Base-by-base conservation (phyloP, 2,797 vertebrate species). In the Enteromius trimaculatus region DNA sequence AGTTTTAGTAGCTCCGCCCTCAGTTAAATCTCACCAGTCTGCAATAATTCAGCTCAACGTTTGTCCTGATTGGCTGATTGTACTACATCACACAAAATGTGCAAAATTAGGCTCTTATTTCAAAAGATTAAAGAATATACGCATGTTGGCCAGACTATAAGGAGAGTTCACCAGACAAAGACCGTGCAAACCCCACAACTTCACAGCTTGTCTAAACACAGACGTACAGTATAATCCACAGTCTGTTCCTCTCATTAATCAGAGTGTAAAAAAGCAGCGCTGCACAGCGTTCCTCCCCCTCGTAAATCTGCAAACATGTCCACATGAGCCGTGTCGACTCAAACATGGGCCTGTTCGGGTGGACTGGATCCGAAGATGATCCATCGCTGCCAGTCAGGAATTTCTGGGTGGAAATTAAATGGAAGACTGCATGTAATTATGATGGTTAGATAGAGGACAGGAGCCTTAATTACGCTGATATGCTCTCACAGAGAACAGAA, bases 171-270 rank as follows among this genome's bases (percentile, higher is more conserved):
- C 7, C 21, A 78, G 42, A 34, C 44, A 66, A 51, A 51, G 14
- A 17, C 31, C 26, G 21, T 53, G 31, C 65, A 79, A 68, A 79
- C 6, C 31, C 64, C 23, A 70, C 39, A 51, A 75, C 31, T n/a
- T 44, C 55, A 17, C 37, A 55, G 49, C 69, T 62, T 72, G 58
- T 55, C 62, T 53, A 76, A 68, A 82, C 60, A 82, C 71, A 76
- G 47, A 68, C 62, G 29, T 23, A 66, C 60, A 53, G 53, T 55
- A 55, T 53, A 82, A 82, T 82, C 62, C 80, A 55, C 47, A 66
- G 62, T 76, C 71, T 82, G 80, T 76, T 82, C 62, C 49, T 82
- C 72, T 76, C 49, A 76, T 76, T 82, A 76, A 82, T 82, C 71
- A 66, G 62, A 82, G 60, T 55, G 44, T 68, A 62, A 39, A 76